Evolutionary conservation across 2,797 vertebrate genomes (phyloP).

Genomic region (Scyliorhinus canicula): DNA sequence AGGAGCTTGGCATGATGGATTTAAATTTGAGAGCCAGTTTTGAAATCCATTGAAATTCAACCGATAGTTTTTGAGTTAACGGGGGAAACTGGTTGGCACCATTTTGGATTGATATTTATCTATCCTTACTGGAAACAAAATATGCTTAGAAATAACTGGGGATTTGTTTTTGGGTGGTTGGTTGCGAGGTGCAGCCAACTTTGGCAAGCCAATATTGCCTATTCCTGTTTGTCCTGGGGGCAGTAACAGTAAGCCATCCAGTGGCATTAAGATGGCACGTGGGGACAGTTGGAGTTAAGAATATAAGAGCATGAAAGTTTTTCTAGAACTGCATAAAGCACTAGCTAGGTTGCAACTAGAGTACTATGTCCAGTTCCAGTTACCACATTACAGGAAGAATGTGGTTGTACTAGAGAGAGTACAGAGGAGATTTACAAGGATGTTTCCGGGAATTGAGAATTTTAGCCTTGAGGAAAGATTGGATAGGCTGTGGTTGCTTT

Average conservation of each 20-base stretch:
- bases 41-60: neutral
- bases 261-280: neutral
- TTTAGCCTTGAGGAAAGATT: too few relatives aligned
- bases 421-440: too few relatives aligned
- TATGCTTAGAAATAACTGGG: neutral
- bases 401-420: too few relatives aligned
- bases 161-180: neutral
- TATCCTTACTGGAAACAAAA: neutral
- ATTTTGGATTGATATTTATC: conserved; percentile 5
- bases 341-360: too few relatives aligned
- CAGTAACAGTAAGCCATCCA: neutral
- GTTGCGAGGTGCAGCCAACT: neutral
- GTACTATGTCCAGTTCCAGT: too few relatives aligned
- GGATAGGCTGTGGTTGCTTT: too few relatives aligned
- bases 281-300: too few relatives aligned
- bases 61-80: neutral
- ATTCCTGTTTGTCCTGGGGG: neutral
- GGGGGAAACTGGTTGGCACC: neutral
- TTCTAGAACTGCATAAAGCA: too few relatives aligned
- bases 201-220: neutral
- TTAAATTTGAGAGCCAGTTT: neutral
- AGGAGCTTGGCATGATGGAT: neutral
- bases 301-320: too few relatives aligned
- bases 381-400: too few relatives aligned
- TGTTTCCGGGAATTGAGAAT: too few relatives aligned